These are phyloP conservation scores for Agrochola circellaris DNA, from an alignment of 2,888 invertebrate genomes.

Conservation along the genomic window DNA sequence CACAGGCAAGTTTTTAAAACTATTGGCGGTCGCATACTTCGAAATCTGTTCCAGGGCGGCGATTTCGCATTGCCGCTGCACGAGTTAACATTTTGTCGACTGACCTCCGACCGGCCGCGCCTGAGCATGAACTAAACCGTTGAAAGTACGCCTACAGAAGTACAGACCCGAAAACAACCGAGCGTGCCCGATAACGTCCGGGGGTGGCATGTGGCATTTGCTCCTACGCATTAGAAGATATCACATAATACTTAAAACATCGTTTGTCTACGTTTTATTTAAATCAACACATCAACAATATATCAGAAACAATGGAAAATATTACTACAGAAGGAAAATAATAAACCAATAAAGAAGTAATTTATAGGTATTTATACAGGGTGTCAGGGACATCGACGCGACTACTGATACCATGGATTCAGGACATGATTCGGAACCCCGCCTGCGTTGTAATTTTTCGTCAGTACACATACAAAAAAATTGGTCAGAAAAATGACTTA, in stretches of 20 bases:
- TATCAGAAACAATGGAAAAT: background rate
- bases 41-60: background rate
- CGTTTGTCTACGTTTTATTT: background rate
- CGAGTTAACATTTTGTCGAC: constrained; percentile 44
- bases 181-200: constrained; percentile 3
- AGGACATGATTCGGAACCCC: too few relatives aligned
- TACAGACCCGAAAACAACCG: background rate
- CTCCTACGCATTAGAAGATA: constrained; percentile 15
- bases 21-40: constrained; percentile 15
- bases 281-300: background rate
- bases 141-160: constrained; percentile 1
- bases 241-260: background rate
- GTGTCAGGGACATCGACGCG: too few relatives aligned
- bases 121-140: constrained; percentile 43
- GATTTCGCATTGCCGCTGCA: background rate
- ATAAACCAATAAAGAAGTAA: background rate
- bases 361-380: too few relatives aligned
- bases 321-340: background rate
- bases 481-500: background rate
- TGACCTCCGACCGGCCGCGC: constrained; percentile 40
- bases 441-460: too few relatives aligned
- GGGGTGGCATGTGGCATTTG: constrained; percentile 9
- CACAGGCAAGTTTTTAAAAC: background rate
- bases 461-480: too few relatives aligned
- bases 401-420: too few relatives aligned